A percentile compares a stretch with the other conserved stretches of the same genome.
Conservation (phyloP, 2,888 invertebrate species). For the Xiphydria camelus region DNA sequence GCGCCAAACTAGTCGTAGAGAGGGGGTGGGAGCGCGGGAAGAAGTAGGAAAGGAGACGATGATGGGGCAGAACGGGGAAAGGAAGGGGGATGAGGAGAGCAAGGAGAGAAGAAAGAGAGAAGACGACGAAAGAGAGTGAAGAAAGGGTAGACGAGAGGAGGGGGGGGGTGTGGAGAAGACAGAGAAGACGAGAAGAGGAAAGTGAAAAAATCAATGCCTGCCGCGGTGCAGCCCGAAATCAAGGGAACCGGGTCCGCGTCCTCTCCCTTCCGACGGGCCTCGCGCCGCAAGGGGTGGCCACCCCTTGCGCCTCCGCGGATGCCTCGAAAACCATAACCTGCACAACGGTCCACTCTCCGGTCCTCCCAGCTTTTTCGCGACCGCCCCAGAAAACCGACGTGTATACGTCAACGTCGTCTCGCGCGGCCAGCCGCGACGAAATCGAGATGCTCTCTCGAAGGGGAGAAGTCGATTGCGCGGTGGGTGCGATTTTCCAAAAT, state of each 20-base stretch:
- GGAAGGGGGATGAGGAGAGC: constrained; percentile 9
- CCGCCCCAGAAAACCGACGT: constrained; percentile 18
- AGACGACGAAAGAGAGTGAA: constrained; percentile 13
- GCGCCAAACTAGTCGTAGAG: constrained; percentile 51
- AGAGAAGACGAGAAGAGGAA: constrained; percentile 16
- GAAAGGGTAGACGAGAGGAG: not conserved
- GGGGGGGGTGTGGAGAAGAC: constrained; percentile 10
- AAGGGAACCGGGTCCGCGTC: constrained; percentile 26
- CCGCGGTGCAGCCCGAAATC: constrained; percentile 38
- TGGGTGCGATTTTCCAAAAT: no score
- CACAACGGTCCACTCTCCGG: constrained; percentile 36
- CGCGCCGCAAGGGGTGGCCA: constrained; percentile 18
- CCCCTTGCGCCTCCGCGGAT: constrained; percentile 23
- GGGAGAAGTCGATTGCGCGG: no score
- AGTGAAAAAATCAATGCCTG: constrained; percentile 51
- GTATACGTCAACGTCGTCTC: no score
- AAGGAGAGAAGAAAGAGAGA: constrained; percentile 16
- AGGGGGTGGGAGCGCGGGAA: constrained; percentile 19
- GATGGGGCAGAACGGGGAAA: constrained; percentile 17
- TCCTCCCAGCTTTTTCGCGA: not conserved
- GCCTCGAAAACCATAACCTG: constrained; percentile 48
- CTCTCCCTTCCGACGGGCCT: constrained; percentile 6
- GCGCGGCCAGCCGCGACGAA: no score
- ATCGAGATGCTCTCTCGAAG: no score
- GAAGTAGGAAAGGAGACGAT: constrained; percentile 27